A percentile compares a stretch with the other conserved stretches of the same genome.
These are phyloP conservation scores for Chinchilla lanigera DNA, from an alignment of 2,113 vertebrate genomes.

Conservation along the genomic window DNA sequence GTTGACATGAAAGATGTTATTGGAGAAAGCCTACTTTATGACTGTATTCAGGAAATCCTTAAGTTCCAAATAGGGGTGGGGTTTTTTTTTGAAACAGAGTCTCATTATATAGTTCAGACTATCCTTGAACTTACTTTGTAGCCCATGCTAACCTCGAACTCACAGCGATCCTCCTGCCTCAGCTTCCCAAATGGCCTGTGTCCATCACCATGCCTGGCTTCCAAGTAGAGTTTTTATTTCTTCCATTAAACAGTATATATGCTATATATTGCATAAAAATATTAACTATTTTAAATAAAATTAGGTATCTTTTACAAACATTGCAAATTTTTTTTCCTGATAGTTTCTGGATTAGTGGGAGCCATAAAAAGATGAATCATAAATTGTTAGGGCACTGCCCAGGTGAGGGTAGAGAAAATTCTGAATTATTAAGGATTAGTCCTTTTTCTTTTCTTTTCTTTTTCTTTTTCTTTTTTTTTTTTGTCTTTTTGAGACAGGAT, in stretches of 20 bases:
- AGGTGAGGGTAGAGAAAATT: not conserved
- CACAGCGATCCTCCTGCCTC: not conserved
- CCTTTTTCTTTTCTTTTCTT: too few relatives aligned
- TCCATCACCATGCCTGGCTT: not conserved
- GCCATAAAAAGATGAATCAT: not conserved
- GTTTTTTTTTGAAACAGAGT: not conserved
- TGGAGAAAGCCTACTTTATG: not conserved
- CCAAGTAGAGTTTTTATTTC: conserved; percentile 21
- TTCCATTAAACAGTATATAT: not conserved
- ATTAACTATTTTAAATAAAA: conserved; percentile 33
- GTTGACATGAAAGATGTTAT: not conserved
- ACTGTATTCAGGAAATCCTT: not conserved
- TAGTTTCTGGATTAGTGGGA: not conserved
- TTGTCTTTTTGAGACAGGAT: too few relatives aligned
- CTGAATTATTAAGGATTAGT: not conserved
- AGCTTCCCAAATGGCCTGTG: not conserved
- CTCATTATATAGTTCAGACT: not conserved
- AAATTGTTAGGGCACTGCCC: not conserved
- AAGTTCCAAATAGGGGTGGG: not conserved
- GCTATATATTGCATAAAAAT: not conserved
- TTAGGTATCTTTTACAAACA: conserved; percentile 2
- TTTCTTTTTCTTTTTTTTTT: too few relatives aligned
- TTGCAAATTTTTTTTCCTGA: not conserved
- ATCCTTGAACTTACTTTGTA: not conserved
- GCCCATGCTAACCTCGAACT: not conserved